Evolutionary conservation across 2,888 invertebrate species (phyloP), one percentile per base, ranked within the genome.

Genomic region (Ischnura elegans): DNA sequence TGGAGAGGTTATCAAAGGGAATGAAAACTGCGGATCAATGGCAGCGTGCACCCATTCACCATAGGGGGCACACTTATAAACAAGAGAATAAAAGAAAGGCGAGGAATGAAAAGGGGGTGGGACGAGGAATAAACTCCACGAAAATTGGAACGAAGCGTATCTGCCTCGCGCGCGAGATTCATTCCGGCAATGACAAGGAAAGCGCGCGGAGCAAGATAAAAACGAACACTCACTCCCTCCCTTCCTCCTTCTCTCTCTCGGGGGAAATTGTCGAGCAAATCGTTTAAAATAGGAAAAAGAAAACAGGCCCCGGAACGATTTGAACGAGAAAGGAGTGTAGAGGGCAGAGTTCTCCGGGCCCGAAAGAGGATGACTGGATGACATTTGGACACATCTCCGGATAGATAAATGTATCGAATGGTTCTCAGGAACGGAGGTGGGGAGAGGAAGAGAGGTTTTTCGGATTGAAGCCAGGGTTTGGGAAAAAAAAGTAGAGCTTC

Each of bases 231-330:
- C 61, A 25, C 19, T 6, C 61, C 19, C 61, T 55, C 55, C 55
- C 55, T 25, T 16, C 47, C 47, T 16, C 47, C 47, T 16, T 47
- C 16, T 16, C 47, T 47, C 47, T 47, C 76, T 76, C 76, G 76
- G 36, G 76, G 76, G 76, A 76, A 76, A 76, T 76, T 76, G 76
- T 76, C 76, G 76, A 76, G 76, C 76, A 76, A 76, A 76, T 76
- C 76, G 76, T 76, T 76, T 76, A 76, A 76, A 76, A 76, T 76
- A 36, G 76, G 76, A 76, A 76, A 76, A 76, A 76, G 76, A 36
- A 76, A 76, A 76, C 76, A 76, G 76, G 76, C 76, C 76, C 76
- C 2, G 36, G 10, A 76, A 76, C 76, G 76, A 76, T 36, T 36
- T 29, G 16, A 76, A 36, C 29, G 76, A 61, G 51, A n/a, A n/a